Percentiles rank a stretch among this genome's conserved stretches.
phyloP scores from a whole-genome alignment of 2,797 vertebrate species.

The Molothrus ater region DNA sequence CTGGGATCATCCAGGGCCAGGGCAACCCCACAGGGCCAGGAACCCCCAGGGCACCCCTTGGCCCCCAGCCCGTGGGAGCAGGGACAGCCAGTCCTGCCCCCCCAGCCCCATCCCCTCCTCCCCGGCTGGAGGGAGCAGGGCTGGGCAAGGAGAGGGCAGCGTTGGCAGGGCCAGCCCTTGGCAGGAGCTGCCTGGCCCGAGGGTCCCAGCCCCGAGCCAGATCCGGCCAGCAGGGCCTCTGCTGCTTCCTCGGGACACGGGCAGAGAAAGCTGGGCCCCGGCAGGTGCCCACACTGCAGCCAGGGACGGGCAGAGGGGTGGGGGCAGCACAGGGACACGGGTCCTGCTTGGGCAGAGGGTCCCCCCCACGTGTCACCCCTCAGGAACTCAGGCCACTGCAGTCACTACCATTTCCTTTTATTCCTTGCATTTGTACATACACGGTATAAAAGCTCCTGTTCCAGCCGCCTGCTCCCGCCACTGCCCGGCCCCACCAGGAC shows the following conservation, averaged over 20 bases:
- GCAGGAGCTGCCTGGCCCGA: constrained; percentile 16
- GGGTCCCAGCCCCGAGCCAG: constrained; percentile 37
- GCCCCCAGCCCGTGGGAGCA: neutral
- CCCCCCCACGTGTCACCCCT: fast-evolving
- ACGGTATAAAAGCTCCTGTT: neutral
- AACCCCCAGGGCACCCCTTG: neutral
- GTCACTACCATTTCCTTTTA: constrained; percentile 60
- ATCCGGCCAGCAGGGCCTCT: constrained; percentile 48
- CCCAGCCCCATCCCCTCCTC: neutral
- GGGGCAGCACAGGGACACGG: fast-evolving
- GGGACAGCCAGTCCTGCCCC: neutral
- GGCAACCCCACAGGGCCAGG: fast-evolving
- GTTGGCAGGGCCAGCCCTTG: constrained; percentile 12
- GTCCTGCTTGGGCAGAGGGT: neutral
- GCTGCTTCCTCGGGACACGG: neutral
- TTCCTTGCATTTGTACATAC: constrained; percentile 57
- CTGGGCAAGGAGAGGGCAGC: neutral
- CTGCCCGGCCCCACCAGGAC: fast-evolving
- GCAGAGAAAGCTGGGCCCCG: neutral
- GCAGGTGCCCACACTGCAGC: neutral
- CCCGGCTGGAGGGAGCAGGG: neutral
- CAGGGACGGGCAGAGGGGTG: neutral
- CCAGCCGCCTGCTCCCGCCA: neutral
- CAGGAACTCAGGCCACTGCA: neutral
- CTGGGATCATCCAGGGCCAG: neutral